phyloP scores from a whole-genome alignment of 2,113 vertebrate genomes.

The Menidia beryllina region DNA sequence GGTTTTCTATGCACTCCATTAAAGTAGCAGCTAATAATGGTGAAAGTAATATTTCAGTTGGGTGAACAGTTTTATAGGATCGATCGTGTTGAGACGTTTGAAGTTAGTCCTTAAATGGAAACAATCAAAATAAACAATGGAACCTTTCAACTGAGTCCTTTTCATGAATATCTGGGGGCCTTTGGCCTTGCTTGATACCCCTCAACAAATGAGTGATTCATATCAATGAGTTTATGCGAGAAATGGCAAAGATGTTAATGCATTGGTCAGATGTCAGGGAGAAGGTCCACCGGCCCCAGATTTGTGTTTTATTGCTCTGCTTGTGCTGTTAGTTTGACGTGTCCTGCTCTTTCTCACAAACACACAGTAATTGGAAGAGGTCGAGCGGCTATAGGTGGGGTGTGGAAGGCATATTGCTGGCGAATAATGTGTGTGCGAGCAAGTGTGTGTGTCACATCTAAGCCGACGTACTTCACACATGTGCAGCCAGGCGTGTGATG shows the following conservation, averaged over 20 bases:
- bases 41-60: constrained; percentile 71
- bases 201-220: constrained; percentile 28
- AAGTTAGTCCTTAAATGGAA: constrained; percentile 46
- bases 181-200: constrained; percentile 21
- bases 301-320: constrained; percentile 75
- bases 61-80: constrained; percentile 68
- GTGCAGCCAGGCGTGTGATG: constrained; percentile 80
- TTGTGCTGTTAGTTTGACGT: constrained; percentile 72
- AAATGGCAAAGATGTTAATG: constrained; percentile 67
- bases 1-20: constrained; percentile 65
- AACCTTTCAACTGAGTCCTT: constrained; percentile 28
- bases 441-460: constrained; percentile 67
- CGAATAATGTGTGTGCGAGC: constrained; percentile 42
- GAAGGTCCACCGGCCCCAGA: constrained; percentile 64
- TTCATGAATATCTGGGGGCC: constrained; percentile 36
- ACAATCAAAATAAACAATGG: constrained; percentile 33
- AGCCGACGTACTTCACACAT: constrained; percentile 78
- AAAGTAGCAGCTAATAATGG: constrained; percentile 75
- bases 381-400: constrained; percentile 67
- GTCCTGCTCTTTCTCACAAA: constrained; percentile 85
- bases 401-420: constrained; percentile 67
- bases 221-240: constrained; percentile 50
- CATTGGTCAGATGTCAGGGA: constrained; percentile 76
- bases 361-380: constrained; percentile 83
- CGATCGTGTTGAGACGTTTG: constrained; percentile 51